Percentiles rank a stretch among this genome's conserved stretches.
Conservation (phyloP, 2,888 invertebrate genomes). For the Rhaphigaster nebulosa region DNA sequence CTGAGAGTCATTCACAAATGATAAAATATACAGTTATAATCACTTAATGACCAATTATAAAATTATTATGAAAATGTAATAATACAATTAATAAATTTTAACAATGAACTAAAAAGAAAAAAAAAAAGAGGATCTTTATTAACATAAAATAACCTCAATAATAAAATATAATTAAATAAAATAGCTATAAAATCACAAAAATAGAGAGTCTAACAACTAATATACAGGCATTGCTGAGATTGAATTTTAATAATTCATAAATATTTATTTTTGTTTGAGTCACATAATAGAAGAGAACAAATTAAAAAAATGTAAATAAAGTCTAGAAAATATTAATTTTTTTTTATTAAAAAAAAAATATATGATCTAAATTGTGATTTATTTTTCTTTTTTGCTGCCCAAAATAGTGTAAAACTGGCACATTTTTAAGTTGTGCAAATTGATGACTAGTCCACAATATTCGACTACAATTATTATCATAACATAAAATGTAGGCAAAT, state of each 20-base stretch:
- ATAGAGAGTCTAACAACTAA: slow-evolving; percentile 9
- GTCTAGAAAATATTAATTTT: background rate
- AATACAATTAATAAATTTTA: too few species aligned
- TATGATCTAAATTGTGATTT: background rate
- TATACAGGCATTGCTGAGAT: background rate
- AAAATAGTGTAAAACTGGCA: slow-evolving; percentile 36
- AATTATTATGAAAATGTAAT: too few species aligned
- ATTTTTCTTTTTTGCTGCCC: background rate
- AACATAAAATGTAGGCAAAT: background rate
- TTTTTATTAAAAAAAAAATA: background rate
- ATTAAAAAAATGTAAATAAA: background rate
- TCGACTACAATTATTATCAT: background rate
- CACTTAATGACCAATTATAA: too few species aligned
- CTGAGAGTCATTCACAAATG: background rate
- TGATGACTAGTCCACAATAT: slow-evolving; percentile 28
- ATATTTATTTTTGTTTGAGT: background rate
- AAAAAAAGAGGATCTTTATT: background rate
- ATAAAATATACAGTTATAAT: background rate
- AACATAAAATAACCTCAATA: background rate
- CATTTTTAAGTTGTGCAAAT: slow-evolving; percentile 22
- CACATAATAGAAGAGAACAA: background rate
- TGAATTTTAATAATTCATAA: background rate
- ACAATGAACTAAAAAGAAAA: slow-evolving; percentile 5
- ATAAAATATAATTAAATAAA: background rate
- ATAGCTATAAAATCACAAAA: background rate